Conservation (phyloP, 2,113 vertebrate species). For the Hypomesus transpacificus region DNA sequence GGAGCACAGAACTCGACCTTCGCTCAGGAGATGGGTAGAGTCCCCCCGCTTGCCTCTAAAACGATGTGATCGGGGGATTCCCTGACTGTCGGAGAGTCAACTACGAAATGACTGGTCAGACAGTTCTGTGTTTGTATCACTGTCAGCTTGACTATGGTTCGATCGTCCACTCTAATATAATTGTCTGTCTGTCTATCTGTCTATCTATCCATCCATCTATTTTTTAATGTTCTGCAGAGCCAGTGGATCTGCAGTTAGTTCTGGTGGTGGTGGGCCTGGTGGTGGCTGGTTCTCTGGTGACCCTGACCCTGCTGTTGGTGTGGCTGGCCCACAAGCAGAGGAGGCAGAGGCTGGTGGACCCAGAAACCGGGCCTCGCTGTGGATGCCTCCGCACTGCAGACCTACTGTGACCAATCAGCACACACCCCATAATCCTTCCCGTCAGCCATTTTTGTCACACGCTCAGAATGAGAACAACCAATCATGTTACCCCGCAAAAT, state of each 20-base stretch:
- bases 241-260: constrained; percentile 35
- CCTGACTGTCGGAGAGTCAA: background rate
- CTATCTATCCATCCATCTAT: too few species aligned
- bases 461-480: constrained; percentile 51
- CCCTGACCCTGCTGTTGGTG: constrained; percentile 44
- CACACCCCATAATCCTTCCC: constrained; percentile 47
- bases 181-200: too few species aligned
- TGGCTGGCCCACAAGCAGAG: constrained; percentile 52
- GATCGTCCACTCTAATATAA: too few species aligned
- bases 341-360: constrained; percentile 23
- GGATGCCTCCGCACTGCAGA: constrained; percentile 39
- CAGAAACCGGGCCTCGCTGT: constrained; percentile 29
- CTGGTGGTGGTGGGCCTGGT: constrained; percentile 47
- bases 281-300: constrained; percentile 43
- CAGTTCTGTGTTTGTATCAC: too few species aligned
- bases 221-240: constrained; percentile 27
- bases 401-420: constrained; percentile 53
- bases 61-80: background rate
- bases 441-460: constrained; percentile 30
- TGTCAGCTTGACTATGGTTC: too few species aligned
- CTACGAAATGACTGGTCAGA: background rate
- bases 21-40: constrained; percentile 49
- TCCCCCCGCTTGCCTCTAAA: constrained; percentile 42
- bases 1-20: constrained; percentile 50
- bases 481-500: constrained; percentile 44